Evolutionary conservation across 2,113 vertebrate species (phyloP).

Genomic region (Grammomys dolichurus): DNA sequence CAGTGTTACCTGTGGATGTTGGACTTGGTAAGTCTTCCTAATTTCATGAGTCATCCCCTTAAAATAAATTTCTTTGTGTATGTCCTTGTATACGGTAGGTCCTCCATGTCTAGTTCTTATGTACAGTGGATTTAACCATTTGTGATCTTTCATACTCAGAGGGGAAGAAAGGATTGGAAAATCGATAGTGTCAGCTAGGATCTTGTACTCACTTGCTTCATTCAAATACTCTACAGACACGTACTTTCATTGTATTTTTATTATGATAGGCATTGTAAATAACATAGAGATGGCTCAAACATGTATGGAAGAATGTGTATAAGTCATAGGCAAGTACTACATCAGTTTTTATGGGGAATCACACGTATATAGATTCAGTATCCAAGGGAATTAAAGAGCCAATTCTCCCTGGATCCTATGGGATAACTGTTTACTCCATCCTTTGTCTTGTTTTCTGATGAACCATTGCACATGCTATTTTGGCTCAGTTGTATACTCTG

Average conservation of each 20-base stretch:
- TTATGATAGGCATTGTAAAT: neutral
- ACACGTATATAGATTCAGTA: neutral
- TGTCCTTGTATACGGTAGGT: no score
- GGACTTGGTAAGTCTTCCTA: neutral
- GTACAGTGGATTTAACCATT: neutral
- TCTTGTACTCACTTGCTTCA: neutral
- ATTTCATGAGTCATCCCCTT: neutral
- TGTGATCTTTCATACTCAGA: neutral
- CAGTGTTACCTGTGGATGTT: neutral
- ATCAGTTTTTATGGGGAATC: neutral
- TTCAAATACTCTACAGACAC: neutral
- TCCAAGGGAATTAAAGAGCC: neutral
- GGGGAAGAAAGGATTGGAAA: neutral
- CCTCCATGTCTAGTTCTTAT: neutral
- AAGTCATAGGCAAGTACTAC: neutral
- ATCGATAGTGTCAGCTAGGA: neutral
- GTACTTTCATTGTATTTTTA: neutral
- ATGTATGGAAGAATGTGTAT: neutral
- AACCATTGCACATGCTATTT: neutral
- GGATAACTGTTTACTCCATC: neutral
- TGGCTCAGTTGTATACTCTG: neutral
- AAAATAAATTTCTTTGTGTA: neutral
- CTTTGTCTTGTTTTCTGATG: neutral
- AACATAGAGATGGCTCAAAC: neutral
- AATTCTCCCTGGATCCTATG: neutral